Base-by-base conservation (phyloP, 2,113 vertebrate genomes). In the Eclectus roratus region DNA sequence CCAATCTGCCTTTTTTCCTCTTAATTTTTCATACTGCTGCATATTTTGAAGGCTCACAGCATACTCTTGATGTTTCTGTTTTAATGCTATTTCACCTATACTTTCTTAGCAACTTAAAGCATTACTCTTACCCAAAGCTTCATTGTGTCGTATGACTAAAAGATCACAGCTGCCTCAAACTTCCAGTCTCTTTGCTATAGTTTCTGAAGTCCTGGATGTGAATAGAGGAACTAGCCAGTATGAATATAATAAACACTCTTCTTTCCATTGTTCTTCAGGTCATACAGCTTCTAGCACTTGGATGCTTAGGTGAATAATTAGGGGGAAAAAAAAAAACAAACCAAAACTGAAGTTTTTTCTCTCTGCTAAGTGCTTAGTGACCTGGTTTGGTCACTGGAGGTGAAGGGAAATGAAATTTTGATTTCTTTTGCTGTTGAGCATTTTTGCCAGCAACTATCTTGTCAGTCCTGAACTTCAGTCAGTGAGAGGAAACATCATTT, bases 321-420 rank as follows among this genome's bases (percentile, higher is more conserved):
- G 37, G 37, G 37, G 37, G 72, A 7, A 0, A 11, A 14, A 14
- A 13, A 14, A 11, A 0, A 7, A 4, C 5, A 89, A 31, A 18
- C 53, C 53, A 39, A 58, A 29, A 10, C 37, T 72, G 27, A 85
- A 49, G 14, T 79, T 77, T 35, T 94, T 94, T 66, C 47, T 90
- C 44, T 90, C 68, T 93, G 31, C 14, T 58, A 50, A 85, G 80
- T 76, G 27, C 79, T 81, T 91, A 76, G 35, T 88, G 71, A 55
- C 46, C 84, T 91, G 52, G 41, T 95, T 97, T 90, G 85, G 71
- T 96, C 46, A 65, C 80, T 46, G 24, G 69, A 93, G 35, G 87
- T 80, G 69, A 89, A 82, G 17, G 64, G 77, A 89, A 88, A 66
- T 64, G 6, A 80, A 43, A 44, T 47, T 91, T 94, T 69, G 6